Evolutionary conservation across 2,888 invertebrate genomes (phyloP), one percentile per base, ranked within the genome.

Genomic region (Adelognathus sp.): DNA sequence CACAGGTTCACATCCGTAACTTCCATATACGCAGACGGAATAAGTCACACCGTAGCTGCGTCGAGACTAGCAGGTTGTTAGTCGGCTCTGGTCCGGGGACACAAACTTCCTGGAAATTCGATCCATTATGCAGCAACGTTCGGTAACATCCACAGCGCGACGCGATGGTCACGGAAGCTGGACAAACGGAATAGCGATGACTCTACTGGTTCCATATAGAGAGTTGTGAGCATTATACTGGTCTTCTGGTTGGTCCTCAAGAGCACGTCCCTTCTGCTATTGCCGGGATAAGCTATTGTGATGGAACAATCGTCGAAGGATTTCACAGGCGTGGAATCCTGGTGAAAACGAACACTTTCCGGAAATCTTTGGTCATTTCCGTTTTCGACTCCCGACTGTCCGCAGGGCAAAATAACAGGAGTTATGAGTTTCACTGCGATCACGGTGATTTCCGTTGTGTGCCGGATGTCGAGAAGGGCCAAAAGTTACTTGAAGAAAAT

Each of bases 51-150:
- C 4, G 16, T 7, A 16, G 66, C 21, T 24, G 24, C n/a, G 24
- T 11, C 50, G 11, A 50, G 27, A 58, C 33, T 29, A 27, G 66
- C 11, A 24, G 31, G 39, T 36, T n/a, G n/a, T n/a, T 52, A 5
- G 52, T 27, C 52, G 14, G 52, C 36, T 52, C 36, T 9, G 39
- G 52, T 9, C 27, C 27, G 5, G 31, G 14, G 33, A 50, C 33
- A 24, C 33, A 36, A 6, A 52, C 63, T 61, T n/a, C 61, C 46
- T 46, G 77, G 66, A 77, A 63, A 67, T 77, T 71, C 67, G 61
- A 61, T 61, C 72, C 72, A 41, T 71, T 72, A 54, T 73, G 56
- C 56, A 66, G 39, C 52, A 66, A 52, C 66, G 66, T 29, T 52
- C 39, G n/a, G 52, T 46, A 56, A n/a, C 63, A 63, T 73, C 67